Evolutionary conservation across 92 coral and sea anemone species (phyloP), one percentile per base, ranked within the genome.

Genomic region (Bergia puertoricense): DNA sequence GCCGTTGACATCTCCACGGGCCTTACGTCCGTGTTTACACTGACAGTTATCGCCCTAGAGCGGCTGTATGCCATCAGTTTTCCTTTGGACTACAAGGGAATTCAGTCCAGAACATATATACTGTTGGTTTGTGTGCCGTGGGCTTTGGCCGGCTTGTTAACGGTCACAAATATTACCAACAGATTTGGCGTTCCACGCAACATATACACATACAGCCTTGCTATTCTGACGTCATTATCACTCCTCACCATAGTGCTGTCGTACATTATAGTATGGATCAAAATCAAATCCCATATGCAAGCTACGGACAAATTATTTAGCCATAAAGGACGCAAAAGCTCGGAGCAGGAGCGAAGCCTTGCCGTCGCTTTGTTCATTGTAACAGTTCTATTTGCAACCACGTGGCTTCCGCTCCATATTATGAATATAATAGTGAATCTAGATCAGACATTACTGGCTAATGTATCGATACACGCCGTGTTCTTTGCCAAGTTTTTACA

Each of bases 401-500:
- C 78, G 45, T 83, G 86, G 86, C 77, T 83, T 8, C 86, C 86
- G 9, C 86, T 83, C 1, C 86, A 83, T 69, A 83, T 83, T 18
- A 83, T 83, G 86, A 83, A 83, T 44, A 83, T 83, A 42, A 42
- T 83, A 23, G 86, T 83, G 2, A 83, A 83, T 44, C 77, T 83
- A 13, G 54, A 83, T 43, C 36, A 23, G 43, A 68, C 59, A 14
- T 48, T 82, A 5, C 10, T 68, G 66, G 51, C 74, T 56, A 48
- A 45, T 8, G 77, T 83, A 18, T 68, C 86, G 65, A 72, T 83
- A 8, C 77, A 83, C 13, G 77, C 22, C 16, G 86, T 83, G 77
- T 83, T 83, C 74, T 83, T 83, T 68, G 86, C 86, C 39, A 83
- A 83, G 43, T 68, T 83, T 50, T 72, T 83, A 23, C 86, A 83